A percentile compares a stretch with the other conserved stretches of the same genome.
Evolutionary conservation across 2,888 invertebrate species (phyloP).

Genomic region (Reticulitermes lucifugus): DNA sequence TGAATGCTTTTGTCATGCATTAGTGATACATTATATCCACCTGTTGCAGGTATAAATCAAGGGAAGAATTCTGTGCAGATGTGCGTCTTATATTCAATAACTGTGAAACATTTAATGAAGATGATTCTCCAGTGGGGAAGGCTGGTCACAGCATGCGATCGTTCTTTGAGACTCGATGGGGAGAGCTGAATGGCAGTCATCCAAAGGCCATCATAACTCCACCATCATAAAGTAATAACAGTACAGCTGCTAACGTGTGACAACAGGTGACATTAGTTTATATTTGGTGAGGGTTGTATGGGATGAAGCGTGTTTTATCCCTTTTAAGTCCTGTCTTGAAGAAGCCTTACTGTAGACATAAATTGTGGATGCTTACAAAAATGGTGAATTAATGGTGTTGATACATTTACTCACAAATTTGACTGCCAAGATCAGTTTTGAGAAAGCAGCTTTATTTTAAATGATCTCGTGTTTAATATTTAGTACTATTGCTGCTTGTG

Average conservation of each 20-base stretch:
- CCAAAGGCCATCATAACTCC: slow-evolving; percentile 42
- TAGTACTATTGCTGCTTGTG: neutral
- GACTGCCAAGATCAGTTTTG: neutral
- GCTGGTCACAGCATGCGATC: slow-evolving; percentile 94
- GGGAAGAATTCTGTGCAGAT: slow-evolving; percentile 93
- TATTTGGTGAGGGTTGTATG: neutral
- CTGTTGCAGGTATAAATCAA: slow-evolving; percentile 84
- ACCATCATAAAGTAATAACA: neutral
- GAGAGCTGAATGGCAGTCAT: slow-evolving; percentile 70
- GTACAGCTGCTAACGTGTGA: neutral
- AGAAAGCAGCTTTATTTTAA: slow-evolving; percentile 4
- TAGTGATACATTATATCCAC: neutral
- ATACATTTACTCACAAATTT: neutral
- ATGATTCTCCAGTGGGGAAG: slow-evolving; percentile 96
- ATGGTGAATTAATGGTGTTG: neutral
- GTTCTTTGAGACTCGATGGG: slow-evolving; percentile 93
- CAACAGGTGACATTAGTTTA: neutral
- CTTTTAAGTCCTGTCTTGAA: neutral
- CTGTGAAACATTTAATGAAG: slow-evolving; percentile 98
- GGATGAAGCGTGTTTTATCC: neutral
- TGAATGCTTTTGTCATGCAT: no score
- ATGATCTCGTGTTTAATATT: slow-evolving; percentile 36
- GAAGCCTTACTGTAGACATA: neutral
- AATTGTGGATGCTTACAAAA: neutral
- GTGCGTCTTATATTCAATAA: slow-evolving; percentile 96